Percentiles rank a stretch among this genome's conserved stretches.
Conservation (phyloP, 2,888 invertebrate genomes). For the Cynaeus angustus region DNA sequence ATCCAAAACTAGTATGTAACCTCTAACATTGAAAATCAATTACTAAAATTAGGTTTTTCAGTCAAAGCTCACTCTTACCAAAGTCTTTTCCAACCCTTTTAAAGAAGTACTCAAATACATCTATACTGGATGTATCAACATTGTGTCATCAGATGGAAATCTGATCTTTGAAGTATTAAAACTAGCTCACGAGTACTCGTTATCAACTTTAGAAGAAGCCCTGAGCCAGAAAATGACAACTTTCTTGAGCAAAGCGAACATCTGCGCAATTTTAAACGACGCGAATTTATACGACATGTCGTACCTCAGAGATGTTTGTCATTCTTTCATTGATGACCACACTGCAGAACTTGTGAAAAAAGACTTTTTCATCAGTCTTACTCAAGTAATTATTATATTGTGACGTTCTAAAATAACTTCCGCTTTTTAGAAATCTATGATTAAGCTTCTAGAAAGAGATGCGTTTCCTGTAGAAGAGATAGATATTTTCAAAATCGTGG, state of each 20-base stretch:
- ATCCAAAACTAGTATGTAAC: too few species aligned
- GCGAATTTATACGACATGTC: not conserved
- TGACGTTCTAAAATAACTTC: too few species aligned
- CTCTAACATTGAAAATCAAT: too few species aligned
- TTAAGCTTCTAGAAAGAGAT: not conserved
- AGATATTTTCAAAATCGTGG: not conserved
- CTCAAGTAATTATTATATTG: too few species aligned
- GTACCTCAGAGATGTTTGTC: not conserved
- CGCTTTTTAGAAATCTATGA: slow-evolving; percentile 5
- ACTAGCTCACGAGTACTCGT: slow-evolving; percentile 6
- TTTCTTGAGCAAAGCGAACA: not conserved
- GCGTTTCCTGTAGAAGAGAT: not conserved
- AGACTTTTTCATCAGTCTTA: not conserved
- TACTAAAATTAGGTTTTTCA: too few species aligned
- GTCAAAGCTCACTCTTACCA: too few species aligned
- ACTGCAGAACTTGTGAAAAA: not conserved
- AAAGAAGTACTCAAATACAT: too few species aligned
- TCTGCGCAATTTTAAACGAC: not conserved
- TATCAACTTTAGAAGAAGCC: not conserved
- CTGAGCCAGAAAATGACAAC: not conserved
- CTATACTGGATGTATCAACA: too few species aligned
- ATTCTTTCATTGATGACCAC: not conserved
- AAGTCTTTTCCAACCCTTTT: too few species aligned
- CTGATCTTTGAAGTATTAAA: not conserved
- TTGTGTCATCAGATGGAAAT: slow-evolving; percentile 1